Evolutionary conservation across 2,797 vertebrate genomes (phyloP).

Genomic region (Semaprochilodus insignis): DNA sequence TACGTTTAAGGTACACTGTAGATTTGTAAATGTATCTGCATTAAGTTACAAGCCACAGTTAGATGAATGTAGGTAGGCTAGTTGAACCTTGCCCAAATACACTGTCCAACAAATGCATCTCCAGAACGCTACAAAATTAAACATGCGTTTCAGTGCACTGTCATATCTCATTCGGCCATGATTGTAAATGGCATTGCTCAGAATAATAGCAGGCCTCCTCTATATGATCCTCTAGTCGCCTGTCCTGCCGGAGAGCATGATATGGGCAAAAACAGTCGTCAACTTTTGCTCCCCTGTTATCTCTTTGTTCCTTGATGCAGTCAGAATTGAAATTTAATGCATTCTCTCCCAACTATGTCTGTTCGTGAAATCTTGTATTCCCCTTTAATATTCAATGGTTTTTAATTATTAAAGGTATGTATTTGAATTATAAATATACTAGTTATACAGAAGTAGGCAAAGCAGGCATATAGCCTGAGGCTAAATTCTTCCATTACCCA

Average conservation of each 20-base stretch:
- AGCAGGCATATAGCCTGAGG: slow-evolving; percentile 98
- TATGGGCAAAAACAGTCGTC: slow-evolving; percentile 61
- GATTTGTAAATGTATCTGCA: neutral
- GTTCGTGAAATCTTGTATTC: slow-evolving; percentile 92
- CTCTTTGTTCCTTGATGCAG: slow-evolving; percentile 87
- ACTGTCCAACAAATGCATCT: slow-evolving; percentile 22
- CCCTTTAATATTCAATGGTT: slow-evolving; percentile 96
- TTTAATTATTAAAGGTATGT: slow-evolving; percentile 99
- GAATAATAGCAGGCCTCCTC: slow-evolving; percentile 28
- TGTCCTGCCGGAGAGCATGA: slow-evolving; percentile 44
- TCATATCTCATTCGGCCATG: slow-evolving; percentile 34
- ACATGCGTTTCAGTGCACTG: slow-evolving; percentile 31
- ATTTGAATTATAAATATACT: slow-evolving; percentile 99
- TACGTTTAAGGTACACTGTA: neutral
- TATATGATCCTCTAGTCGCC: slow-evolving; percentile 49
- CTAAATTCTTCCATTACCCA: slow-evolving; percentile 99
- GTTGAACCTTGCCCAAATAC: neutral
- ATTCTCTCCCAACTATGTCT: slow-evolving; percentile 89
- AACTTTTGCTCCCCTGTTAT: slow-evolving; percentile 72
- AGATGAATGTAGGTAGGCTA: neutral
- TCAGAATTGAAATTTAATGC: slow-evolving; percentile 84
- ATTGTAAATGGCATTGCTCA: slow-evolving; percentile 39
- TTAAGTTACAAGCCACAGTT: neutral
- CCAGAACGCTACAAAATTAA: slow-evolving; percentile 42
- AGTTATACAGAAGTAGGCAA: slow-evolving; percentile 99